Evolutionary conservation across 1,140 invertebrate genomes (phyloP).

Genomic region (Drosophila repleta): DNA sequence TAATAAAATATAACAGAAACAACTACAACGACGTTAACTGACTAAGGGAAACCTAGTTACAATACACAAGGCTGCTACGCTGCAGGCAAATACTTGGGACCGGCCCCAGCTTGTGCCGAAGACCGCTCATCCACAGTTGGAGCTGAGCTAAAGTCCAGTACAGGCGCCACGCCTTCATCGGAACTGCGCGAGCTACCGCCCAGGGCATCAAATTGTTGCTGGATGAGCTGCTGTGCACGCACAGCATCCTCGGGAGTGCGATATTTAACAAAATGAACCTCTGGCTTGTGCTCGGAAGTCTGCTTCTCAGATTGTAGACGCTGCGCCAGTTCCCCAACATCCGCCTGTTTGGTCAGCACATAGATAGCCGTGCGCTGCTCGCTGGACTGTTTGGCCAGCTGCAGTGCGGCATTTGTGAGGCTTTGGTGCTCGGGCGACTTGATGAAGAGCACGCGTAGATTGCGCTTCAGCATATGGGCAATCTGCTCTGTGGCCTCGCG

Average conservation of each 20-base stretch:
- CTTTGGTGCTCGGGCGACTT: constrained; percentile 72
- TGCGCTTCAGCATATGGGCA: constrained; percentile 63
- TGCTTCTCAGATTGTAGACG: constrained; percentile 51
- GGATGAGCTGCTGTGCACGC: constrained; percentile 68
- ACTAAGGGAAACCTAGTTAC: constrained; percentile 11
- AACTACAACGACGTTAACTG: constrained; percentile 29
- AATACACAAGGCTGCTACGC: constrained; percentile 43
- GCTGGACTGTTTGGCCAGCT: constrained; percentile 70
- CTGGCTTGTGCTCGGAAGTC: constrained; percentile 55
- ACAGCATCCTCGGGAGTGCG: constrained; percentile 73
- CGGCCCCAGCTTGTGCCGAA: constrained; percentile 8
- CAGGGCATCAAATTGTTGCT: constrained; percentile 68
- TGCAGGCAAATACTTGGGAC: constrained; percentile 60
- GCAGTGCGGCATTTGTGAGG: constrained; percentile 64
- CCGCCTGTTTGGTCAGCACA: constrained; percentile 72
- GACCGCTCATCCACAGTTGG: constrained; percentile 10
- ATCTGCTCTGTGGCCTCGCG: constrained; percentile 57
- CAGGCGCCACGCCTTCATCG: constrained; percentile 70
- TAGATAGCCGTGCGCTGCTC: constrained; percentile 71
- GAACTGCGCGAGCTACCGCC: constrained; percentile 67
- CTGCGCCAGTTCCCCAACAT: constrained; percentile 59
- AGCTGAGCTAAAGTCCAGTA: constrained; percentile 66
- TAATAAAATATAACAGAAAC: constrained; percentile 35
- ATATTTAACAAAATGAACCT: constrained; percentile 76
- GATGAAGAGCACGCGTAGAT: constrained; percentile 71